Conservation (phyloP, 2,113 vertebrate genomes). For the Anarhynchus alexandrinus region DNA sequence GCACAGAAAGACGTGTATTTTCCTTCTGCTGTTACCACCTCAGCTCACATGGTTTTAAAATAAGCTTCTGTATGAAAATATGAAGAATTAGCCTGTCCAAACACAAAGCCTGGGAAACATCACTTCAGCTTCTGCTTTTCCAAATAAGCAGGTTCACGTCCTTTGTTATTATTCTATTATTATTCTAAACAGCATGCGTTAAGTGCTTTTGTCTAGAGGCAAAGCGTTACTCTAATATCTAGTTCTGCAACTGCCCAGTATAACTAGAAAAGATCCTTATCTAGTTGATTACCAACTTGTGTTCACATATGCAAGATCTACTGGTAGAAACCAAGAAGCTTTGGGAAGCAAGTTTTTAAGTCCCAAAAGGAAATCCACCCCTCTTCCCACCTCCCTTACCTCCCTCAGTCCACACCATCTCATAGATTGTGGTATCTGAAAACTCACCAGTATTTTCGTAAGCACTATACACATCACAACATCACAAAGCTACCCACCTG, state of each 20-base stretch:
- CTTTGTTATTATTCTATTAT: background rate
- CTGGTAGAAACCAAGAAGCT: background rate
- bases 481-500: background rate
- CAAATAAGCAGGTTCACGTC: background rate
- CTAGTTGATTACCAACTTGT: background rate
- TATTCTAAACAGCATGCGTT: background rate
- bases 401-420: background rate
- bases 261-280: background rate
- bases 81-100: background rate
- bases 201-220: background rate
- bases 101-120: constrained; percentile 34
- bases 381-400: background rate
- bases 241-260: background rate
- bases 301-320: background rate
- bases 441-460: background rate
- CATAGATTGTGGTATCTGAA: background rate
- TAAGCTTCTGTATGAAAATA: background rate
- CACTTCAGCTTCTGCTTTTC: background rate
- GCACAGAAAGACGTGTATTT: background rate
- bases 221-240: background rate
- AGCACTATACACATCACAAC: background rate
- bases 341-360: background rate
- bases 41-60: background rate
- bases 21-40: background rate
- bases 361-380: background rate